phyloP scores from a whole-genome alignment of 2,113 vertebrate genomes.

The Tachysurus fulvidraco region DNA sequence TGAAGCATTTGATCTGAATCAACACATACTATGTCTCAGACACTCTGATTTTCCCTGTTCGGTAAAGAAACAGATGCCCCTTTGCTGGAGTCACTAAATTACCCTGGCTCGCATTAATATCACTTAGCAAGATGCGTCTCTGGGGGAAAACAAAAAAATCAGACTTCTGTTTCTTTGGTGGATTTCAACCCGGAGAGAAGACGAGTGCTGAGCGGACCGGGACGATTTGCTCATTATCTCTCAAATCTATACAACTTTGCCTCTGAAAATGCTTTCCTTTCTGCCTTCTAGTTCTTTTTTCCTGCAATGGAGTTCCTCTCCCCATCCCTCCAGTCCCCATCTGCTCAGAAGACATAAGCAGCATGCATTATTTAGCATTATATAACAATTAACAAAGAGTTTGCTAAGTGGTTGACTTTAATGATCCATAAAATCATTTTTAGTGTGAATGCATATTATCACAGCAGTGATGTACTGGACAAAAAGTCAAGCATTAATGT shows the following conservation, averaged over 20 bases:
- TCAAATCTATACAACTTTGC: conserved; percentile 45
- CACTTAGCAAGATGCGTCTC: conserved; percentile 38
- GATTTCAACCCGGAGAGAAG: conserved; percentile 28
- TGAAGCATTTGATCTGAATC: neutral
- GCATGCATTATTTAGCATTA: conserved; percentile 59
- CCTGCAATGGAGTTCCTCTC: conserved; percentile 29
- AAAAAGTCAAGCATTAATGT: conserved; percentile 29
- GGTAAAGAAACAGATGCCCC: conserved; percentile 32
- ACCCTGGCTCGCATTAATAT: conserved; percentile 37
- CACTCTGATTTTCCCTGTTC: conserved; percentile 18
- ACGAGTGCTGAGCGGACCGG: conserved; percentile 23
- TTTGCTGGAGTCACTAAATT: conserved; percentile 34
- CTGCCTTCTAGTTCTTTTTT: conserved; percentile 33
- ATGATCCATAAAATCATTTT: conserved; percentile 55
- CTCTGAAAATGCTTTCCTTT: conserved; percentile 33
- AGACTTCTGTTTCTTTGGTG: conserved; percentile 27
- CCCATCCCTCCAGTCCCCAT: conserved; percentile 43
- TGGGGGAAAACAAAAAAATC: conserved; percentile 13
- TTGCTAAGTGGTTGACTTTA: conserved; percentile 56
- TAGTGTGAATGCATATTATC: conserved; percentile 41
- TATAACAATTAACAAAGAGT: conserved; percentile 58
- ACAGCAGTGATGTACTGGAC: conserved; percentile 36
- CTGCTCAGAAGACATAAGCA: conserved; percentile 50
- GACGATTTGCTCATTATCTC: conserved; percentile 46
- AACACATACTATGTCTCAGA: neutral